phyloP scores from a whole-genome alignment of 2,888 invertebrate genomes.

The Microctonus aethiopoides region DNA sequence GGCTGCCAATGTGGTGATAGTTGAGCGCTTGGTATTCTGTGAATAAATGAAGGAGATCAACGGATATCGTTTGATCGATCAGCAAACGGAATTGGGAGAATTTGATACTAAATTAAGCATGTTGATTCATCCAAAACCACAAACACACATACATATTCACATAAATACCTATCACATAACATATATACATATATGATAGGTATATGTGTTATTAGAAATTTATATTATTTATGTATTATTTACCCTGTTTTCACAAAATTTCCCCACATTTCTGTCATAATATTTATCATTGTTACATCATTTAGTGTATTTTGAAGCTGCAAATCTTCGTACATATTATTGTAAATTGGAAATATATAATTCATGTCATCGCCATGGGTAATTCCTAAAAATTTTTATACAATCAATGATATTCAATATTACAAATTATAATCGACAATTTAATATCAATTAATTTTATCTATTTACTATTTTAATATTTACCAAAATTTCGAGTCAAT shows the following conservation, averaged over 20 bases:
- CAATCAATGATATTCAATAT: neutral
- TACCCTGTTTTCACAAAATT: constrained; percentile 57
- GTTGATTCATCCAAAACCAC: neutral
- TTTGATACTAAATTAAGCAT: constrained; percentile 12
- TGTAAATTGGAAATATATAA: constrained; percentile 54
- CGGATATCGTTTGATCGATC: constrained; percentile 33
- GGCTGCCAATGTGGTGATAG: constrained; percentile 51
- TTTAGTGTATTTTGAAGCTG: constrained; percentile 46
- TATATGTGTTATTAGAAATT: too few species aligned
- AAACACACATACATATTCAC: constrained; percentile 5
- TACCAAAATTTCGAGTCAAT: constrained; percentile 45
- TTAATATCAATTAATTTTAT: neutral
- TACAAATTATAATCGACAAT: neutral
- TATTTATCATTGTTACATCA: constrained; percentile 53
- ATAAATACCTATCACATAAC: neutral
- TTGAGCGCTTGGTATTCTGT: constrained; percentile 53
- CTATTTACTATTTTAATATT: constrained; percentile 19
- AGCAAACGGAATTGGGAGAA: constrained; percentile 15
- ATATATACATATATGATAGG: neutral
- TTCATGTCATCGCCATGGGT: constrained; percentile 55
- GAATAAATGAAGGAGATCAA: constrained; percentile 41
- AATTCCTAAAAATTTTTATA: constrained; percentile 44
- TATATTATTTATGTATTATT: constrained; percentile 20
- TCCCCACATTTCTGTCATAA: constrained; percentile 57
- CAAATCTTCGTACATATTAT: constrained; percentile 36